phyloP scores from a whole-genome alignment of 2,797 vertebrate species.

The Sternotherus odoratus region DNA sequence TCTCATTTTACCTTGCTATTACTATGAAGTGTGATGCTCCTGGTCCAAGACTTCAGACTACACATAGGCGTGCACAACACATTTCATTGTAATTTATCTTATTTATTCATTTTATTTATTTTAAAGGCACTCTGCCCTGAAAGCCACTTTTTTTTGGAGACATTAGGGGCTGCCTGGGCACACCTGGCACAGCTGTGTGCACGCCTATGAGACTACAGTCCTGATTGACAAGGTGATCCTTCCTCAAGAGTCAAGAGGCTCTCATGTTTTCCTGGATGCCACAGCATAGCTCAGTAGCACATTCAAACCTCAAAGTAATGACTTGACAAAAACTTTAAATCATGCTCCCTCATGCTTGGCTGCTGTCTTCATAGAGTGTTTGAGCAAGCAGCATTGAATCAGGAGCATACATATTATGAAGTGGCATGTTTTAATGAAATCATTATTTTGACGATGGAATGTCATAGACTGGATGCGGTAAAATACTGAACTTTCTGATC shows the following conservation, averaged over 20 bases:
- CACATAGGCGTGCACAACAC: too few relatives aligned
- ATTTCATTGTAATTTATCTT: too few relatives aligned
- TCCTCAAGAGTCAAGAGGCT: constrained; percentile 35
- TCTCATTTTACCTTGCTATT: constrained; percentile 29
- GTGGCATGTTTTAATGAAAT: rapidly evolving
- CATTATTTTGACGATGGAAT: neutral
- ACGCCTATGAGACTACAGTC: neutral
- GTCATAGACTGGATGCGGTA: too few relatives aligned
- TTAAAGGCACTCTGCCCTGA: too few relatives aligned
- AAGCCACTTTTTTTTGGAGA: too few relatives aligned
- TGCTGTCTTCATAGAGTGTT: too few relatives aligned
- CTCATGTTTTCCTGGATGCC: rapidly evolving
- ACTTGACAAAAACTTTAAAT: neutral
- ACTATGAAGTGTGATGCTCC: neutral
- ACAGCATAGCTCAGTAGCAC: neutral
- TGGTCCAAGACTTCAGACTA: neutral
- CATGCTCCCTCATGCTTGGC: rapidly evolving
- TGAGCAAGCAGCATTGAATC: rapidly evolving
- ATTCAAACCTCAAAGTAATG: neutral
- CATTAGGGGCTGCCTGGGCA: too few relatives aligned
- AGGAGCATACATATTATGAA: rapidly evolving
- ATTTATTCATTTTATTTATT: too few relatives aligned
- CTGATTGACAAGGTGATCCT: constrained; percentile 16
- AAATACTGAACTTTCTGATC: neutral
- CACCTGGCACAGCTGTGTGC: too few relatives aligned